Conservation (phyloP, 30 jellyfish, hydroid and myxozoan species). For the Chrysaora quinquecirrha region DNA sequence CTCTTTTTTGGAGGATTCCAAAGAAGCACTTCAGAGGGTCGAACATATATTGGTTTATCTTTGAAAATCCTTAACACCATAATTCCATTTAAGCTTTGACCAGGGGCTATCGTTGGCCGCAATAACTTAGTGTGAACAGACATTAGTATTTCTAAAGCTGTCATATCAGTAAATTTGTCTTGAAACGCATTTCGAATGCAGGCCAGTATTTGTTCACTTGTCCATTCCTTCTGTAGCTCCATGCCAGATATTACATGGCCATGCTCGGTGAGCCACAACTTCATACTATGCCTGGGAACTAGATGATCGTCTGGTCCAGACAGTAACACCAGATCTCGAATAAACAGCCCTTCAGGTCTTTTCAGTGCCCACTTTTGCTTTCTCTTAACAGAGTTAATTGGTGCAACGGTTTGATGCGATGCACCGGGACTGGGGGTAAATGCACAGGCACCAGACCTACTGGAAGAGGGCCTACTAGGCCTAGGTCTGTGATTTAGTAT, state of each 20-base stretch:
- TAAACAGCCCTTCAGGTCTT: background rate
- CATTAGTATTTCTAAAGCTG: background rate
- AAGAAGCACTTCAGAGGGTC: slow-evolving; percentile 11
- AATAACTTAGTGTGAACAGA: slow-evolving; percentile 31
- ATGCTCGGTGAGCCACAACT: slow-evolving; percentile 16
- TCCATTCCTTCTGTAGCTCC: slow-evolving; percentile 34
- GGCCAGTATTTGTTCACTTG: slow-evolving; percentile 7
- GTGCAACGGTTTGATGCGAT: too few species aligned
- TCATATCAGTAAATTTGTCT: background rate
- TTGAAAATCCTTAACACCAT: slow-evolving; percentile 26
- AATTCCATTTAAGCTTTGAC: slow-evolving; percentile 20
- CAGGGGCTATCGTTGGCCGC: slow-evolving; percentile 23
- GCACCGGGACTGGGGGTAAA: too few species aligned
- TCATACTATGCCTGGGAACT: slow-evolving; percentile 19
- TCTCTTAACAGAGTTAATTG: too few species aligned
- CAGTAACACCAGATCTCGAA: slow-evolving; percentile 17
- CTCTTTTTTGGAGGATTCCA: background rate
- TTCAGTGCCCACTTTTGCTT: too few species aligned
- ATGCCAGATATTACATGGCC: slow-evolving; percentile 23
- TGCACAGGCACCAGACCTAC: too few species aligned
- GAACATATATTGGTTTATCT: slow-evolving; percentile 9
- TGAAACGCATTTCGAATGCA: background rate
- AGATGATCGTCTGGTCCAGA: slow-evolving; percentile 26
- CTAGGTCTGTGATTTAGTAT: too few species aligned
- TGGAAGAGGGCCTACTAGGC: too few species aligned